A percentile compares a stretch with the other conserved stretches of the same genome.
These are phyloP conservation scores for Poecilia velifera DNA, from an alignment of 2,797 vertebrate genomes.

Conservation along the genomic window DNA sequence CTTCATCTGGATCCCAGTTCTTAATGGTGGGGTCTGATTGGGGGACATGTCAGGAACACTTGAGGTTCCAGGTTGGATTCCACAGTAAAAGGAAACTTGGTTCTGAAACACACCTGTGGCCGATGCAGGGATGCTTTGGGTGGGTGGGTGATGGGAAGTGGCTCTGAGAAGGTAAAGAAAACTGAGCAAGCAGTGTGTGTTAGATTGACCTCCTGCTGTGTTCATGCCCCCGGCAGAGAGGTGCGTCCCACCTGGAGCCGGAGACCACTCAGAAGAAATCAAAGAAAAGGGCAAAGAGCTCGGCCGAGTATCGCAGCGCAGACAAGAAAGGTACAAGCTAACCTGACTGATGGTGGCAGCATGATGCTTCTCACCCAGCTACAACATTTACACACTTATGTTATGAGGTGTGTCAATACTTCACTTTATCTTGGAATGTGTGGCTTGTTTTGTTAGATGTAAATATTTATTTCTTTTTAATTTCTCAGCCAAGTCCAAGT, in stretches of 20 bases:
- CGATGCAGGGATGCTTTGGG: not conserved
- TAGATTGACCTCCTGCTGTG: not conserved
- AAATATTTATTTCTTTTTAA: not conserved
- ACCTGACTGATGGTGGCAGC: not conserved
- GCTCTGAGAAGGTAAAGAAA: not conserved
- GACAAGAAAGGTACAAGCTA: constrained; percentile 79
- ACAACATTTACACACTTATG: not conserved
- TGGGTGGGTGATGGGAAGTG: not conserved
- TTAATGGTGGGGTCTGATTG: not conserved
- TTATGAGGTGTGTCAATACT: not conserved
- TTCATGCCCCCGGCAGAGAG: constrained; percentile 62
- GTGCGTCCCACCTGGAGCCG: constrained; percentile 78
- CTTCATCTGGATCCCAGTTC: not conserved
- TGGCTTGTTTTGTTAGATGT: not conserved
- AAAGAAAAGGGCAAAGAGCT: constrained; percentile 65
- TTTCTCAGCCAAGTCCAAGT: constrained; percentile 45
- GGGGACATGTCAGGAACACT: not conserved
- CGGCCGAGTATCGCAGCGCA: constrained; percentile 58
- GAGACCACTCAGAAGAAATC: constrained; percentile 74
- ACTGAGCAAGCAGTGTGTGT: not conserved
- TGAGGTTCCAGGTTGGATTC: too few species aligned
- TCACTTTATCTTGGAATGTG: too few species aligned
- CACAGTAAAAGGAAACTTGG: not conserved
- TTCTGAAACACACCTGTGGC: not conserved
- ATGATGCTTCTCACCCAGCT: not conserved